Evolutionary conservation across 2,888 invertebrate species (phyloP).

Genomic region (Dicranocentrus wangi): DNA sequence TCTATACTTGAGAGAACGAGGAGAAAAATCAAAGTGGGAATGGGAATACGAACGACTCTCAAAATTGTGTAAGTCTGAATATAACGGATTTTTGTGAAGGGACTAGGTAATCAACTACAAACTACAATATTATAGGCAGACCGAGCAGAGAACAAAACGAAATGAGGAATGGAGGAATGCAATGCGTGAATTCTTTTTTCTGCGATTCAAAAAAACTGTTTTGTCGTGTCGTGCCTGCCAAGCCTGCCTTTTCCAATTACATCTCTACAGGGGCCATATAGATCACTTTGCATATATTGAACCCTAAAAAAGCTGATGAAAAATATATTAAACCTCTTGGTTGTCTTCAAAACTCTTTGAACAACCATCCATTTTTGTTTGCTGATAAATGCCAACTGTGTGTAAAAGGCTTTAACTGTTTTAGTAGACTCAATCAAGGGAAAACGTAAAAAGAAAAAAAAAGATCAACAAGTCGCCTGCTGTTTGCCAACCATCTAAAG

Average conservation of each 20-base stretch:
- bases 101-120: neutral
- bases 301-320: constrained; percentile 1
- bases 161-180: neutral
- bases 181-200: constrained; percentile 4
- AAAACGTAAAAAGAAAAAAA: constrained; percentile 18
- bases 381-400: too few species aligned
- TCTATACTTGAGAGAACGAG: too few species aligned
- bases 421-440: constrained; percentile 34
- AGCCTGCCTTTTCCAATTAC: constrained; percentile 57
- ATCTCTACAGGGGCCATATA: constrained; percentile 56
- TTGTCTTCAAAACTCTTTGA: too few species aligned
- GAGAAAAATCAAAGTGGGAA: too few species aligned
- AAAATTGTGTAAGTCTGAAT: neutral
- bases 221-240: constrained; percentile 41
- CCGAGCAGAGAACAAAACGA: constrained; percentile 1
- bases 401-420: constrained; percentile 12
- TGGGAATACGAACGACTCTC: neutral
- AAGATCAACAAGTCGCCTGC: constrained; percentile 44
- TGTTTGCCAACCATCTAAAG: constrained; percentile 41
- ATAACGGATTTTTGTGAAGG: too few species aligned
- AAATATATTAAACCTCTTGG: constrained; percentile 18
- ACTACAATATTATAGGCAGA: neutral
- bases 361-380: too few species aligned
- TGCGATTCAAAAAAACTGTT: constrained; percentile 34
- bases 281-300: constrained; percentile 50